These are phyloP conservation scores for Pantala flavescens DNA, from an alignment of 1,140 invertebrate genomes.

Conservation along the genomic window DNA sequence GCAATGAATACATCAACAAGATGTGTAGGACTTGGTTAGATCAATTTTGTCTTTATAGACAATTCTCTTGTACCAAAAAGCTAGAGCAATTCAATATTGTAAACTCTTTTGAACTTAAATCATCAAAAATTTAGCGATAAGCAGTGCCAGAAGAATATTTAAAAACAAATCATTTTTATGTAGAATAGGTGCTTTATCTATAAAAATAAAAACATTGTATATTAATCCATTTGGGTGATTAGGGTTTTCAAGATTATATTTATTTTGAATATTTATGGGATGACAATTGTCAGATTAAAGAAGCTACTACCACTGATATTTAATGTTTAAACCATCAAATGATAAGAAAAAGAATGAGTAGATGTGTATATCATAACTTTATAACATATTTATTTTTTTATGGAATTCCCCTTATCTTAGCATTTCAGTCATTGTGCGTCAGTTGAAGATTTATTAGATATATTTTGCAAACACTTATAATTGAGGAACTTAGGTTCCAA, in stretches of 20 bases:
- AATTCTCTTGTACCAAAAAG: neutral
- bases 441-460: neutral
- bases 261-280: constrained; percentile 11
- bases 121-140: neutral
- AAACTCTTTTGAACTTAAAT: neutral
- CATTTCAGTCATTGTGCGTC: neutral
- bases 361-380: neutral
- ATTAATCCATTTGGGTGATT: neutral
- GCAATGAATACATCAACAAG: neutral
- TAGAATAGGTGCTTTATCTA: neutral
- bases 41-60: neutral
- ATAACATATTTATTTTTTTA: constrained; percentile 3
- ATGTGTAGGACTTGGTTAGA: neutral
- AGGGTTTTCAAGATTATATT: neutral
- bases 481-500: neutral
- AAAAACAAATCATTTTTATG: neutral
- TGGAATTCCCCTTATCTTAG: neutral
- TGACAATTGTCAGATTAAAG: neutral
- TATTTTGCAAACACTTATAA: neutral
- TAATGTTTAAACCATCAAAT: neutral
- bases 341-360: neutral
- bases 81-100: neutral
- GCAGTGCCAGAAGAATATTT: neutral
- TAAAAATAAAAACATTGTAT: neutral
- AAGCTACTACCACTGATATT: neutral